phyloP scores from a whole-genome alignment of 2,113 vertebrate genomes.

The Capreolus pygargus region DNA sequence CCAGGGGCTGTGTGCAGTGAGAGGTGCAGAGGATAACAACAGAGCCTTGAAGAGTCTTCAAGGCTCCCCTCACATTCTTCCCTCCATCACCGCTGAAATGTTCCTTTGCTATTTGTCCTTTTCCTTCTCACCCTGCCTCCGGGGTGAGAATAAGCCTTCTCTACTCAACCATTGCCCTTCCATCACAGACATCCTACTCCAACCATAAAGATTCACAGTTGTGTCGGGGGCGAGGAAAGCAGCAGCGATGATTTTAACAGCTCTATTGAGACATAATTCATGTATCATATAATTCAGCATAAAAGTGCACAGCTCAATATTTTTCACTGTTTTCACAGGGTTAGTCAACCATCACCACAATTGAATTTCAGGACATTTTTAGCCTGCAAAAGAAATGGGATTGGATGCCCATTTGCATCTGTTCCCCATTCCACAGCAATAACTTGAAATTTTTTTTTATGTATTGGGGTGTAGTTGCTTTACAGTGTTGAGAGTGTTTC shows the following conservation, averaged over 20 bases:
- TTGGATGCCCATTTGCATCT: neutral
- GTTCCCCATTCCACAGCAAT: neutral
- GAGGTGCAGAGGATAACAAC: neutral
- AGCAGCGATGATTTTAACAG: neutral
- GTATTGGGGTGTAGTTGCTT: neutral
- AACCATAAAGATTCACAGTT: neutral
- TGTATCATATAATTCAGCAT: neutral
- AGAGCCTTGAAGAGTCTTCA: neutral
- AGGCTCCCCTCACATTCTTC: accelerated
- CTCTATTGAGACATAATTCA: conserved; percentile 5
- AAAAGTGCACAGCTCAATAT: neutral
- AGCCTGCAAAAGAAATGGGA: neutral
- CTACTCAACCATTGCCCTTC: neutral
- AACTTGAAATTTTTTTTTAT: neutral
- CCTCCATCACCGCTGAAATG: neutral
- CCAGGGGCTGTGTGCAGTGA: neutral
- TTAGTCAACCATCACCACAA: neutral
- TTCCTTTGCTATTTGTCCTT: neutral
- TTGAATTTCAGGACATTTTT: neutral
- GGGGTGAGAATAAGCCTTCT: neutral
- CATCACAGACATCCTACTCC: neutral
- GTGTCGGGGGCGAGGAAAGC: neutral
- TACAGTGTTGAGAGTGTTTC: neutral
- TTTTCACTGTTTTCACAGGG: neutral
- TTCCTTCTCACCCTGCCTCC: neutral